These are phyloP conservation scores for Timema podura DNA, from an alignment of 2,888 invertebrate genomes.

Conservation along the genomic window DNA sequence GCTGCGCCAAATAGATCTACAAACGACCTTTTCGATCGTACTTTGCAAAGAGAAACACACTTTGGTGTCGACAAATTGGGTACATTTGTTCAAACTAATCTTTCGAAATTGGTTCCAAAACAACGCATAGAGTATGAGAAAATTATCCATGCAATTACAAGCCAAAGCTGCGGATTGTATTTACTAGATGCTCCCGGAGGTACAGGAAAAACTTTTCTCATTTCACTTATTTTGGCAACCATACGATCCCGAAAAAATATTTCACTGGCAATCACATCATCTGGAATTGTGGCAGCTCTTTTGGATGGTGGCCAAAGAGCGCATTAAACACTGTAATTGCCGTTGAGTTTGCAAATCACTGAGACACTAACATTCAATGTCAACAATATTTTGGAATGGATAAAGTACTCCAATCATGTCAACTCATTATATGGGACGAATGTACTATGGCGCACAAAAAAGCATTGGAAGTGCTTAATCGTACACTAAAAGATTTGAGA, in stretches of 20 bases:
- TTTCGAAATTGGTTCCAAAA: conserved; percentile 17
- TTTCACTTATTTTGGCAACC: conserved; percentile 18
- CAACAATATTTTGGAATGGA: too few relatives aligned
- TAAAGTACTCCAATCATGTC: too few relatives aligned
- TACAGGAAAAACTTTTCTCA: conserved; percentile 17
- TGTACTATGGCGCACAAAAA: too few relatives aligned
- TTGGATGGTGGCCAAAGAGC: too few relatives aligned
- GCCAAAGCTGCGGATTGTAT: conserved; percentile 2
- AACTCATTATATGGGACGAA: too few relatives aligned
- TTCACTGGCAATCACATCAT: too few relatives aligned
- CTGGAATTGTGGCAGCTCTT: too few relatives aligned
- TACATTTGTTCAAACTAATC: conserved; percentile 21
- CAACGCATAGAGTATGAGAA: neutral
- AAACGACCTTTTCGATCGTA: conserved; percentile 32
- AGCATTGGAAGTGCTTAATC: too few relatives aligned
- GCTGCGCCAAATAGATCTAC: conserved; percentile 29
- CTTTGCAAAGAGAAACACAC: conserved; percentile 36
- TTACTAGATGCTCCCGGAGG: conserved; percentile 11
- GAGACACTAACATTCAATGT: too few relatives aligned
- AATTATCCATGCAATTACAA: conserved; percentile 1
- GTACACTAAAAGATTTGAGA: too few relatives aligned
- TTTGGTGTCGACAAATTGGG: conserved; percentile 29
- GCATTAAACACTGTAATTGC: too few relatives aligned
- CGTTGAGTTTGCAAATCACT: too few relatives aligned
- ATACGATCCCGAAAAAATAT: conserved; percentile 6